Base-by-base conservation (phyloP, 2,888 invertebrate species). In the Lydus trimaculatus region DNA sequence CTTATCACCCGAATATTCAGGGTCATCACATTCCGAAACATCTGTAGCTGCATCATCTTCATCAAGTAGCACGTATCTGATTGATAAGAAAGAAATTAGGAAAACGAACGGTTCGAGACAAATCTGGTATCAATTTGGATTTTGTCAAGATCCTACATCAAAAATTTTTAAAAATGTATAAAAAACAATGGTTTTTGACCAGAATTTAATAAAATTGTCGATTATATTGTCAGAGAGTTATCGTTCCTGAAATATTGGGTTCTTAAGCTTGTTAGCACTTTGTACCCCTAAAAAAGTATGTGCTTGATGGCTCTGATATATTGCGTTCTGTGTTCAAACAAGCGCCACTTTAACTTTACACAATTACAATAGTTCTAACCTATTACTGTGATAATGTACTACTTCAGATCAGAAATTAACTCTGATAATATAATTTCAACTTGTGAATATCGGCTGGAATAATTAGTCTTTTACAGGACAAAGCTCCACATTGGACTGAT, bases 11-110 rank as follows among this genome's bases (percentile, higher is more conserved):
- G 85, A 83, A 66, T 81, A 84, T 25, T 82, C 83, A 0, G 82
- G 83, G 1, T 87, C 87, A 48, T 88, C 88, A 0, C 77, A 86
- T 56, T 88, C 89, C 0, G 88, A 89, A 79, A 87, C 88, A 0
- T 87, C 88, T 0, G 87, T 86, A 0, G 88, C 86, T 1, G 86
- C 86, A 63, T 87, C 87, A 0, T 84, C 87, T 11, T 84, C 87
- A 11, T 85, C 84, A 56, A 79, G 78, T 43, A 86, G 86, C 69
- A 87, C 87, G 3, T 88, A 86, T 73, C 71, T 88, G 15, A 73
- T 87, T 15, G 85, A 87, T 25, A 82, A 78, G 2, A 84, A 82
- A 8, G 80, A 80, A 33, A 71, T 84, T 2, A 77, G 82, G 43
- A 74, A 76, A 15, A 76, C 76, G 23, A 78, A 78, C 43, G 84